Base-by-base conservation (phyloP, 2,113 vertebrate species). In the Odocoileus hemionus region DNA sequence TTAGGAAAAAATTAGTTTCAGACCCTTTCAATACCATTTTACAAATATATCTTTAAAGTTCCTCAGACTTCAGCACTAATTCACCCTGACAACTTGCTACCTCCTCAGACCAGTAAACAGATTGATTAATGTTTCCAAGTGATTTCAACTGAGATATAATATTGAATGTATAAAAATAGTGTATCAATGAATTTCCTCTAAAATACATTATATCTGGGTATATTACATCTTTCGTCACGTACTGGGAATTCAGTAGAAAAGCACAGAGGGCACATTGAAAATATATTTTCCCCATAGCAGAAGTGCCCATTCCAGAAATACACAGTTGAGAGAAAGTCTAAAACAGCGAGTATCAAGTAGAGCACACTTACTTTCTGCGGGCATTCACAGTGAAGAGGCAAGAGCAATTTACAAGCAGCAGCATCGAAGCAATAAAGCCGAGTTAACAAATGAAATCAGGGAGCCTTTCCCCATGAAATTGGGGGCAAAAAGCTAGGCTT, bases 321-420 rank as follows among this genome's bases (percentile, higher is more conserved):
- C 43, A 57, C 52, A 93, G 16, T n/a, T 92, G 33, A 70, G 17
- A 23, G 64, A 80, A 96, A 67, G 36, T 52, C 36, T 85, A 60
- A 95, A 96, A 39, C 36, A 90, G 60, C 3, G 92, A 90, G 84
- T 90, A n/a, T 50, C 78, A 85, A 16, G 14, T 47, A 23, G 4
- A 15, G 1, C 19, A 15, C 36, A 39, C 87, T 55, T 50, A 97
- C 98, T 88, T 98, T 98, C 89, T 96, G 58, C 95, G 92, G 67
- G 95, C 91, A 88, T 97, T 97, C 94, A 94, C 97, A 98, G 93
- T 94, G 86, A 96, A 74, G 87, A 98, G 80, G 79, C 91, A 60
- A 97, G 91, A 97, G 89, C 95, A 98, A 97, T 98, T 97, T 98
- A 95, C 93, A 94, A 96, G 95, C 95, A 96, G 97, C 91, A 5